Percentiles rank a stretch among this genome's conserved stretches.
Evolutionary conservation across 2,113 vertebrate genomes (phyloP).

Genomic region (Anguilla rostrata): DNA sequence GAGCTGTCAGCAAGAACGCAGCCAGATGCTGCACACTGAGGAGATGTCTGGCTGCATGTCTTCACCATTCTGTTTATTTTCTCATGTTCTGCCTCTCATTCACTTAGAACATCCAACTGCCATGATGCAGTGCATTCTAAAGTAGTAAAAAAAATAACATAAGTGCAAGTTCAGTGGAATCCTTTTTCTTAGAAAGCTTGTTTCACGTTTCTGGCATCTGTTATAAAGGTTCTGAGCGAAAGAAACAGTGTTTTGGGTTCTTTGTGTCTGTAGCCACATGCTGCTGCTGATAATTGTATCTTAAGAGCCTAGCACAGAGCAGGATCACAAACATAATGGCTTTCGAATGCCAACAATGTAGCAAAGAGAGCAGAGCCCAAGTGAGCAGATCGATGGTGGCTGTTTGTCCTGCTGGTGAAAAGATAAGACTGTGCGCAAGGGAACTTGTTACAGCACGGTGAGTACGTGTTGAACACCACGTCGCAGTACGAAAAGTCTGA

Average conservation of each 20-base stretch:
- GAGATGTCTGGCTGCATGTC: too few species aligned
- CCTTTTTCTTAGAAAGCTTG: not conserved
- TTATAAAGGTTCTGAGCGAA: not conserved
- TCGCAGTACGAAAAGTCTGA: not conserved
- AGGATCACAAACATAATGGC: not conserved
- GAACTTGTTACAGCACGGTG: not conserved
- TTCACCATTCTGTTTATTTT: too few species aligned
- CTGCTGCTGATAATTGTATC: constrained; percentile 9
- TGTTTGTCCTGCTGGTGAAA: not conserved
- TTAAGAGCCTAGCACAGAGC: not conserved
- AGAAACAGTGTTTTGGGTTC: not conserved
- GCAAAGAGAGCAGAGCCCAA: not conserved
- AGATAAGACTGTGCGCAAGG: not conserved
- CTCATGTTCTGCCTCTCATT: too few species aligned
- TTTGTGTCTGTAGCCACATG: not conserved
- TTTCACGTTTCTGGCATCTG: not conserved
- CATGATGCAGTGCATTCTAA: too few species aligned
- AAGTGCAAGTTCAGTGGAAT: not conserved
- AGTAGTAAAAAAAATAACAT: not conserved
- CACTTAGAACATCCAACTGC: too few species aligned
- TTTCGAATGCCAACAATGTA: not conserved
- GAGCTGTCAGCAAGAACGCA: too few species aligned
- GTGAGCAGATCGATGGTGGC: not conserved
- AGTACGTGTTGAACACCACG: not conserved
- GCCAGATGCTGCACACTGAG: too few species aligned